These are phyloP conservation scores for Lampris incognitus DNA, from an alignment of 2,113 vertebrate species.

Conservation along the genomic window DNA sequence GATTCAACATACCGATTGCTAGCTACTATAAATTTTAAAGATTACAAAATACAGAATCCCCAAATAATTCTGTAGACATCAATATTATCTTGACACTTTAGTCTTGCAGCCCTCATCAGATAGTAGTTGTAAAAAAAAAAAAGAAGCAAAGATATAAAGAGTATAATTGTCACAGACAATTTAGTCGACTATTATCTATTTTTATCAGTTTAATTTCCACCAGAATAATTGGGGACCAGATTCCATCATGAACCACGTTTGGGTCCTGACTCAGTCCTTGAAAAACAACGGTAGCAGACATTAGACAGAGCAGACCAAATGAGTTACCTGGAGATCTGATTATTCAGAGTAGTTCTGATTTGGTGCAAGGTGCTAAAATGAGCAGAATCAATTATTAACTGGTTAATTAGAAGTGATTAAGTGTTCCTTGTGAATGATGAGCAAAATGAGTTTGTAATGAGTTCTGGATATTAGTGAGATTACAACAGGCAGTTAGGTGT, in stretches of 20 bases:
- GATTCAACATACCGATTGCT: not conserved
- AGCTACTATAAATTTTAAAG: too few relatives aligned
- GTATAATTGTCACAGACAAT: too few relatives aligned
- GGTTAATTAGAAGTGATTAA: slow-evolving; percentile 45
- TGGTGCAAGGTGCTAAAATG: slow-evolving; percentile 39
- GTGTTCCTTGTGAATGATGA: slow-evolving; percentile 17
- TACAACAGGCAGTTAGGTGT: not conserved
- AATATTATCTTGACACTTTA: too few relatives aligned
- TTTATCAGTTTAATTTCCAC: too few relatives aligned
- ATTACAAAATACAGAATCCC: too few relatives aligned
- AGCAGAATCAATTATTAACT: slow-evolving; percentile 59
- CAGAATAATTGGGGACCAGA: not conserved
- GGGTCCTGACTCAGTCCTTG: not conserved
- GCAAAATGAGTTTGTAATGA: slow-evolving; percentile 20
- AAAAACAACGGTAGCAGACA: not conserved
- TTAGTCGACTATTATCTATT: too few relatives aligned
- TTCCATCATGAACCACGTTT: not conserved
- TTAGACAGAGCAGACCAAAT: not conserved
- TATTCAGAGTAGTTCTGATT: not conserved
- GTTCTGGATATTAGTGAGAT: not conserved
- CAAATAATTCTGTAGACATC: too few relatives aligned
- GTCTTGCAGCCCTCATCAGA: too few relatives aligned
- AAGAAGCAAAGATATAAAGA: too few relatives aligned
- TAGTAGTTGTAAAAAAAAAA: too few relatives aligned
- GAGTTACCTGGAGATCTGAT: not conserved